A percentile compares a stretch with the other conserved stretches of the same genome.
Conservation (phyloP, 2,888 invertebrate genomes). For the Periphyllus acericola region DNA sequence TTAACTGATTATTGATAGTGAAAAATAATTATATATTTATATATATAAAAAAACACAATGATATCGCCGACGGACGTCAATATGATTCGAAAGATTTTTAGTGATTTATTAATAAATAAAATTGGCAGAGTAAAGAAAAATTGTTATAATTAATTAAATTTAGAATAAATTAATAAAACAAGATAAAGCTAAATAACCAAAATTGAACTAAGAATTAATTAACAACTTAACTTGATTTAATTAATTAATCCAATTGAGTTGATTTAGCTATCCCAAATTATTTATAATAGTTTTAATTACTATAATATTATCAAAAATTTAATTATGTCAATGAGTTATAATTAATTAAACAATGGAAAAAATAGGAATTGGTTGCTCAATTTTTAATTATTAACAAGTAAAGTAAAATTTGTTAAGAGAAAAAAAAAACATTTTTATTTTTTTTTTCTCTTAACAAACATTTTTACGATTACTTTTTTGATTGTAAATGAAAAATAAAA, state of each 20-base stretch:
- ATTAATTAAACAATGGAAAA: too few species aligned
- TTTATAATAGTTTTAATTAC: not conserved
- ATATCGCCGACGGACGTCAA: conserved; percentile 36
- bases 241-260: not conserved
- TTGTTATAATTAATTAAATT: not conserved
- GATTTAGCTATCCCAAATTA: not conserved
- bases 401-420: too few species aligned
- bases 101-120: not conserved
- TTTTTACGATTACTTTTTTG: too few species aligned
- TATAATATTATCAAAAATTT: not conserved
- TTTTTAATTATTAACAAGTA: too few species aligned
- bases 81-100: conserved; percentile 25
- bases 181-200: not conserved
- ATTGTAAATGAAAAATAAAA: too few species aligned
- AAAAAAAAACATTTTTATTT: too few species aligned
- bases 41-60: not conserved
- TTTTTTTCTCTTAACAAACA: too few species aligned
- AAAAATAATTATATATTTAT: too few species aligned
- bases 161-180: not conserved
- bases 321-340: too few species aligned
- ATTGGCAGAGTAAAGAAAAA: conserved; percentile 50
- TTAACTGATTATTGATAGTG: too few species aligned
- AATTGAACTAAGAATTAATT: not conserved
- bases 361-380: too few species aligned
- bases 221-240: not conserved